A percentile compares a stretch with the other conserved stretches of the same genome.
phyloP scores from a whole-genome alignment of 2,888 invertebrate genomes.

The Strigamia crassipes region DNA sequence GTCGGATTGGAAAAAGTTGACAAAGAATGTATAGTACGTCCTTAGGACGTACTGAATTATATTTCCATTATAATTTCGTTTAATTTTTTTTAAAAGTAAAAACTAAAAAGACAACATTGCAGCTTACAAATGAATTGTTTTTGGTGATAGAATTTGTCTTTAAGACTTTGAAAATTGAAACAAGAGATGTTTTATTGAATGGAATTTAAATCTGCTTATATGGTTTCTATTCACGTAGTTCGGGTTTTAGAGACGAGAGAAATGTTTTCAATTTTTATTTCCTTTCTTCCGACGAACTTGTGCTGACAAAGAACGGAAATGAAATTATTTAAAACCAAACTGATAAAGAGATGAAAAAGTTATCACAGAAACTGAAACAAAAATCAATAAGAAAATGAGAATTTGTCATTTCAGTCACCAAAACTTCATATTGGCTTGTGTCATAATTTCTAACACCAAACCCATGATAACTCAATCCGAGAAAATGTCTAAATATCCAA shows the following conservation, averaged over 20 bases:
- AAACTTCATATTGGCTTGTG: too few species aligned
- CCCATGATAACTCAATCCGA: too few species aligned
- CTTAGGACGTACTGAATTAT: neutral
- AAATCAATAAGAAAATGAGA: neutral
- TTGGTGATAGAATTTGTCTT: neutral
- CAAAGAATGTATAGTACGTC: neutral
- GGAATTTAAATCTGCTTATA: neutral
- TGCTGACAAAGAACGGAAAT: constrained; percentile 27
- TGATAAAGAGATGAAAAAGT: neutral
- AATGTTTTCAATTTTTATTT: neutral
- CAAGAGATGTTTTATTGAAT: neutral
- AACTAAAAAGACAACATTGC: neutral
- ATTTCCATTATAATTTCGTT: neutral
- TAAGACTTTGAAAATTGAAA: neutral
- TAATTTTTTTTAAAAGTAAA: neutral
- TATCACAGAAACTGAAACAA: neutral
- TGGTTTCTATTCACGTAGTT: neutral
- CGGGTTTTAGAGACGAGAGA: neutral
- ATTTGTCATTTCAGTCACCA: neutral
- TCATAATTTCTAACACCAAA: too few species aligned
- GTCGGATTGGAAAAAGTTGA: neutral
- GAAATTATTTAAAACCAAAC: constrained; percentile 10
- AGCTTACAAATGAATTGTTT: neutral
- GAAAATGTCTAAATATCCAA: too few species aligned
- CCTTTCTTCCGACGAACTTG: neutral